phyloP scores from a whole-genome alignment of 2,888 invertebrate genomes.

The Hemicrepidius hirtus region DNA sequence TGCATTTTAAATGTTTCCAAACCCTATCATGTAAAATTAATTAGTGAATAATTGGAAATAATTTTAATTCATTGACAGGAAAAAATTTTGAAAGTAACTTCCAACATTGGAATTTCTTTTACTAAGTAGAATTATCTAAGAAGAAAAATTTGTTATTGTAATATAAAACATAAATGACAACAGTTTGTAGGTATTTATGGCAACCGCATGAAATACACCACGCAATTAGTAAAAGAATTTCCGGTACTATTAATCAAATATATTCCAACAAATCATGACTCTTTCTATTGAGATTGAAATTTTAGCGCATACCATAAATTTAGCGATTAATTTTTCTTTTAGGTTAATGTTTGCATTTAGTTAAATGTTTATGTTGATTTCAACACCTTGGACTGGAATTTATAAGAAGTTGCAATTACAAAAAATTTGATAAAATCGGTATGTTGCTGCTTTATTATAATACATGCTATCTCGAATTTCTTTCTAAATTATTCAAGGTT shows the following conservation, averaged over 20 bases:
- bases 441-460: too few relatives aligned
- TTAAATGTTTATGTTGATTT: neutral
- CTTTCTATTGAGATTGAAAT: constrained; percentile 14
- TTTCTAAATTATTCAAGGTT: too few relatives aligned
- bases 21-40: neutral
- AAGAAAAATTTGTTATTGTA: neutral
- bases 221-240: constrained; percentile 1
- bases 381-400: neutral
- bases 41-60: constrained; percentile 2
- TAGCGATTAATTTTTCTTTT: constrained; percentile 1
- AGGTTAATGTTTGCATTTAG: neutral
- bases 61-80: neutral
- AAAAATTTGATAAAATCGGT: too few relatives aligned
- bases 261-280: constrained; percentile 12
- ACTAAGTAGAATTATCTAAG: too few relatives aligned
- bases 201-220: constrained; percentile 8
- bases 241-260: neutral
- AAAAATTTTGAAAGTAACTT: neutral
- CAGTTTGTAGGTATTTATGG: constrained; percentile 11
- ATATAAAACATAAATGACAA: constrained; percentile 3
- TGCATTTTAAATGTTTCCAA: neutral
- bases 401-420: too few relatives aligned
- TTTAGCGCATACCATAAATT: constrained; percentile 29
- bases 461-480: too few relatives aligned
- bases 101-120: too few relatives aligned